These are phyloP conservation scores for Cettia cetti DNA, from an alignment of 2,113 vertebrate genomes.

Conservation along the genomic window DNA sequence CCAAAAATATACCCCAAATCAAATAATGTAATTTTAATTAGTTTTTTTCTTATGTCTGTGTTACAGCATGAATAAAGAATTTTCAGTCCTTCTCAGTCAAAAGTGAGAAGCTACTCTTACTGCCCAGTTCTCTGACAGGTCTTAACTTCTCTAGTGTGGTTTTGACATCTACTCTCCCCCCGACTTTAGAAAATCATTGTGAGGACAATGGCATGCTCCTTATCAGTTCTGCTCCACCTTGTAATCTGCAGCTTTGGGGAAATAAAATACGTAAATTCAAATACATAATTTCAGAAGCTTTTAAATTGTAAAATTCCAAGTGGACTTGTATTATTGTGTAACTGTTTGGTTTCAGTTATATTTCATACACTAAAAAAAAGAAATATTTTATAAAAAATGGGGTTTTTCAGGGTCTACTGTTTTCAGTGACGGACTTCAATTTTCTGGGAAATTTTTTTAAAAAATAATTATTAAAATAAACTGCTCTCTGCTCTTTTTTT, in stretches of 20 bases:
- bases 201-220: background rate
- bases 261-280: background rate
- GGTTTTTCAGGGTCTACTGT: background rate
- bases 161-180: background rate
- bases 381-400: background rate
- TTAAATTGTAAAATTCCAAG: background rate
- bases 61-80: background rate
- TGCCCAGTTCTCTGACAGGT: background rate
- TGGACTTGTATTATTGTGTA: background rate
- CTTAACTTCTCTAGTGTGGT: background rate
- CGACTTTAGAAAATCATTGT: background rate
- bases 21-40: background rate
- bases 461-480: background rate
- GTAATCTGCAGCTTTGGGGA: background rate
- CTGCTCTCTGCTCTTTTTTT: background rate
- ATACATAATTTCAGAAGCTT: background rate
- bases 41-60: background rate
- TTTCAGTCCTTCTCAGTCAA: background rate
- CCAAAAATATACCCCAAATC: background rate
- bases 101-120: background rate
- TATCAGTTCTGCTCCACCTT: background rate
- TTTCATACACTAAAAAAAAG: background rate
- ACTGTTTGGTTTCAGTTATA: background rate
- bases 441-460: background rate
- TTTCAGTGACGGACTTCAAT: background rate